These are phyloP conservation scores for Drosophila novamexicana DNA, from an alignment of 1,140 invertebrate species.

Conservation along the genomic window DNA sequence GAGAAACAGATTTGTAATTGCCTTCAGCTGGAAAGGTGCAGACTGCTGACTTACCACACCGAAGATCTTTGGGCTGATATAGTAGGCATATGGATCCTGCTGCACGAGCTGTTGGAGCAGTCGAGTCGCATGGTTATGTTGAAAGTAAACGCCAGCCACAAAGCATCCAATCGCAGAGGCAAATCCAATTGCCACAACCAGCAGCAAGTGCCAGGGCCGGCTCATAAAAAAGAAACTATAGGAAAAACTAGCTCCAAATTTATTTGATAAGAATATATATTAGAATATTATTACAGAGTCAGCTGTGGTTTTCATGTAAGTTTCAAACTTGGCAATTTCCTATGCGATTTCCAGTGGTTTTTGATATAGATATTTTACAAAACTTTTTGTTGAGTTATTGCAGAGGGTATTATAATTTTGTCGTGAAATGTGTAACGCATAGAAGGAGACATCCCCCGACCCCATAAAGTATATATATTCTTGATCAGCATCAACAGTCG, in stretches of 20 bases:
- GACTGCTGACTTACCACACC: slow-evolving; percentile 43
- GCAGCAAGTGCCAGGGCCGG: slow-evolving; percentile 44
- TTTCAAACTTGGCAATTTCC: neutral
- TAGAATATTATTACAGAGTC: neutral
- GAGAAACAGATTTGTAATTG: too few relatives aligned
- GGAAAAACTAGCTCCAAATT: neutral
- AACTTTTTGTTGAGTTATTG: too few relatives aligned
- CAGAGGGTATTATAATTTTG: too few relatives aligned
- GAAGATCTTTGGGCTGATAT: slow-evolving; percentile 62
- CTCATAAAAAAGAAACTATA: slow-evolving; percentile 17
- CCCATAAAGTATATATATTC: too few relatives aligned
- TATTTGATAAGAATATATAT: neutral
- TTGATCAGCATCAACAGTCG: too few relatives aligned
- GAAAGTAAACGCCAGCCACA: slow-evolving; percentile 59
- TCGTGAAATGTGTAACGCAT: too few relatives aligned
- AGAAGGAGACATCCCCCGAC: too few relatives aligned
- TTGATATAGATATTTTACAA: too few relatives aligned
- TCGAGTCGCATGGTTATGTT: slow-evolving; percentile 52
- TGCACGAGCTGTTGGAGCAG: slow-evolving; percentile 47
- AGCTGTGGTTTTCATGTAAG: too few relatives aligned
- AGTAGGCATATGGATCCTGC: slow-evolving; percentile 72
- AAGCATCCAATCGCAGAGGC: slow-evolving; percentile 40
- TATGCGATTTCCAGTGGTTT: too few relatives aligned
- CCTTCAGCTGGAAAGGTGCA: neutral
- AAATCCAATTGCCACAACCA: slow-evolving; percentile 41